These are phyloP conservation scores for Tupiocoris notatus DNA, from an alignment of 2,888 invertebrate genomes.

Conservation along the genomic window DNA sequence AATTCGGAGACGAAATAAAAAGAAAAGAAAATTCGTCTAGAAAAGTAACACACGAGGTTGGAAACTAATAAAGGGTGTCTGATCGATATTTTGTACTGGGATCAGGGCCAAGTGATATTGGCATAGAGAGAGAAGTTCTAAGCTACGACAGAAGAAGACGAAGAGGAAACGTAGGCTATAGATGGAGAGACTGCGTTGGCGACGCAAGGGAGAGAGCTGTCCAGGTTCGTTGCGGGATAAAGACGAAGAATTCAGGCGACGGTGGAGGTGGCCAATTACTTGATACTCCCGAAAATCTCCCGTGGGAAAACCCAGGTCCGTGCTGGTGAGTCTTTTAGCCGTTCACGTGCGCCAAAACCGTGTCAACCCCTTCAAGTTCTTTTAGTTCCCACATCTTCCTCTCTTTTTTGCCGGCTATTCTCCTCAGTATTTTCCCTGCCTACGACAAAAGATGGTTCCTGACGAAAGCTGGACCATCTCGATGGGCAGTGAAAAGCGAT, in stretches of 20 bases:
- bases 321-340: not conserved
- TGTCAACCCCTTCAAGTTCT: not conserved
- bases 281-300: not conserved
- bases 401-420: not conserved
- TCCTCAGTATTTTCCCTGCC: not conserved
- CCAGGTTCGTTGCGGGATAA: not conserved
- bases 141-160: not conserved
- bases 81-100: constrained; percentile 19
- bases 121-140: not conserved
- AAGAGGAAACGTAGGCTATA: not conserved
- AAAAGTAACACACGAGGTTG: not conserved
- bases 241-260: not conserved
- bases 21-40: not conserved
- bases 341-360: not conserved
- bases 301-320: not conserved
- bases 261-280: not conserved
- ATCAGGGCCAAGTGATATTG: constrained; percentile 18
- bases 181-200: not conserved
- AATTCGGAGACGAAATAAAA: not conserved
- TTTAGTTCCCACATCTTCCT: too few relatives aligned
- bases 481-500: too few relatives aligned
- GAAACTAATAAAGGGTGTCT: not conserved
- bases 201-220: not conserved
- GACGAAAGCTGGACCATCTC: not conserved
- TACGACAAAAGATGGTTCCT: not conserved